Evolutionary conservation across 35 echinoderm and acorn worm species (phyloP), one percentile per base, ranked within the genome.

Genomic region (Apostichopus californicus): DNA sequence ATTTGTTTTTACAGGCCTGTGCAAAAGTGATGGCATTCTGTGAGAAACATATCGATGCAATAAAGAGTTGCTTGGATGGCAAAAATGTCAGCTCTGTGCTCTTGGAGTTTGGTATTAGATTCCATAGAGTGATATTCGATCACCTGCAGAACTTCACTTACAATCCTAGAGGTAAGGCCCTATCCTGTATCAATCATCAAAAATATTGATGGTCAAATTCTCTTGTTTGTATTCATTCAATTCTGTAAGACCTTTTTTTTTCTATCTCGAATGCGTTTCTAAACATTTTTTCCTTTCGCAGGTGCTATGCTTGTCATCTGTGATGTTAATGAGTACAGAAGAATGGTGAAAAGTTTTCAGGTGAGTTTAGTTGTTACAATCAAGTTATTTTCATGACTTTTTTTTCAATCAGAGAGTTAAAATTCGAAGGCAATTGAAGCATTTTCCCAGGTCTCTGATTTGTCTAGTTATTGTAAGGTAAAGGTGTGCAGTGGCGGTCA

Each of bases 281-380:
- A 34, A 34, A 34, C 28, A 34, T 22, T 54, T 18, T 18, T 63
- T 26, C 54, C 77, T 11, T 66, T 91, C 63, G 0, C 90, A 98
- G 96, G 96, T 94, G 97, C 94, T 87, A 96, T 98, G 97, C 68
- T 98, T 80, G 97, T 96, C 2, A 98, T 98, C 28, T 98, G 94
- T 96, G 97, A 98, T 94, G 97, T 98, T 17, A 98, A 98, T 96
- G 97, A 98, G 72, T 98, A 98, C 88, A 96, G 97, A 88, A 94
- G 94, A 81, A 82, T 94, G 46, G 97, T 96, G 1, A 98, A 98
- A 64, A 93, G 80, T 63, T 96, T 98, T 56, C 81, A 96, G 81
- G 96, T 97, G 86, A 64, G 80, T 57, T 15, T 80, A 34, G 28
- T 34, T 9, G 58, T 1, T 60, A 7, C 11, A 60, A 60, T 60